A percentile compares a stretch with the other conserved stretches of the same genome.
Evolutionary conservation across 2,113 vertebrate species (phyloP).

Genomic region (Phylloscopus trochilus): DNA sequence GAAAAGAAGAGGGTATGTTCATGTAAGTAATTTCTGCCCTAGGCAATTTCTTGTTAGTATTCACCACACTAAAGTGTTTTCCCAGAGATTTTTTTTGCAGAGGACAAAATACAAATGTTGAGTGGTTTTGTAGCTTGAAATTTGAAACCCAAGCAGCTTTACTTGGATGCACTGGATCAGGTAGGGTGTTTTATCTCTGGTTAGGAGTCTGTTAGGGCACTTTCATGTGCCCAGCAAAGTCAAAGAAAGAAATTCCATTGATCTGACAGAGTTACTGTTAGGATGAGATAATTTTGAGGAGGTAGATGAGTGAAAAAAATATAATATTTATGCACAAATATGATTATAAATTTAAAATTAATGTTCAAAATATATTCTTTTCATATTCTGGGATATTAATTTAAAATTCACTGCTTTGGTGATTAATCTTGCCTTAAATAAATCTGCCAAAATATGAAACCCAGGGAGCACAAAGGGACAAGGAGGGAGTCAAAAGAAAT

Average conservation of each 20-base stretch:
- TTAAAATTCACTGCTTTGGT: neutral
- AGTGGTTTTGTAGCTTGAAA: neutral
- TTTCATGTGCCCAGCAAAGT: neutral
- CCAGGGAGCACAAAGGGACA: neutral
- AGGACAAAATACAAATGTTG: neutral
- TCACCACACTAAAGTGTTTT: neutral
- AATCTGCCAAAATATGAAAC: neutral
- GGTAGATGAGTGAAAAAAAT: neutral
- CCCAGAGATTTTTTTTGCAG: neutral
- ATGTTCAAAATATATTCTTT: neutral
- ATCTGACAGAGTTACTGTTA: neutral
- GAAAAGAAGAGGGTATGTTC: neutral
- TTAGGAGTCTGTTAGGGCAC: neutral
- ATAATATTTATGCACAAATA: conserved; percentile 30
- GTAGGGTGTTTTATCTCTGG: neutral
- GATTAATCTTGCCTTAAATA: conserved; percentile 21
- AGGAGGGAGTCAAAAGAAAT: neutral
- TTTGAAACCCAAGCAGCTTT: neutral
- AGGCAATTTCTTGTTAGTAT: neutral
- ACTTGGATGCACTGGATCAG: neutral
- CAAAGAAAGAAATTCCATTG: neutral
- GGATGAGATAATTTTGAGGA: neutral
- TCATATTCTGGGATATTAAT: neutral
- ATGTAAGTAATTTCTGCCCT: neutral
- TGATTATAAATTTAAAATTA: neutral